Evolutionary conservation across 37 sponge, comb jelly and placozoan species (phyloP), one percentile per base, ranked within the genome.

Genomic region (Sycon ciliatum): DNA sequence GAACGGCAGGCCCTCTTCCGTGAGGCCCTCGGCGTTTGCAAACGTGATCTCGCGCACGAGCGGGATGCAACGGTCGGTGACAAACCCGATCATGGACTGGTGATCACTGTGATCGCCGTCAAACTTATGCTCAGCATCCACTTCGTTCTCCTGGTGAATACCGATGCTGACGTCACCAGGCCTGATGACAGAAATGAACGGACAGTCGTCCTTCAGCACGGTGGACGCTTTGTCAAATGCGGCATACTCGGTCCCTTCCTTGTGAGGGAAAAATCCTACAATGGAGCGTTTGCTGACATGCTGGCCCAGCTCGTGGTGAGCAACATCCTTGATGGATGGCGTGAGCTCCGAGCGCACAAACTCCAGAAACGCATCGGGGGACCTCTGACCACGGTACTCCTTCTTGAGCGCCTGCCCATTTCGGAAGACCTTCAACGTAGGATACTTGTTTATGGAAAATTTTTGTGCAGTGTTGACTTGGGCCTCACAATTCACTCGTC

Each of bases 31-130:
- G 62, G 88, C 99, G 76, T 98, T 98, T 36, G 84, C 69, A 46
- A 98, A 98, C 32, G 99, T 98, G 65, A 98, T 92, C 54, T 98
- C 99, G 40, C 99, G 58, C 6, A 98, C 93, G 1, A 98, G 79
- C 22, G 93, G 93, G 11, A 92, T 60, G 64, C 99, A 98, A 13
- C 67, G 68, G 11, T 80, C 69, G 1, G 67, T n/a, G n/a, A n/a
- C n/a, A n/a, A n/a, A n/a, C n/a, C n/a, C n/a, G n/a, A n/a, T n/a
- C n/a, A n/a, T n/a, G n/a, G n/a, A n/a, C n/a, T n/a, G n/a, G n/a
- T n/a, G n/a, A n/a, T n/a, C n/a, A n/a, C n/a, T n/a, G n/a, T n/a
- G n/a, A n/a, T n/a, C n/a, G n/a, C n/a, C n/a, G n/a, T n/a, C n/a
- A n/a, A n/a, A n/a, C n/a, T n/a, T n/a, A n/a, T n/a, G n/a, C n/a